phyloP scores from a whole-genome alignment of 2,888 invertebrate species.

The Myathropa florea region DNA sequence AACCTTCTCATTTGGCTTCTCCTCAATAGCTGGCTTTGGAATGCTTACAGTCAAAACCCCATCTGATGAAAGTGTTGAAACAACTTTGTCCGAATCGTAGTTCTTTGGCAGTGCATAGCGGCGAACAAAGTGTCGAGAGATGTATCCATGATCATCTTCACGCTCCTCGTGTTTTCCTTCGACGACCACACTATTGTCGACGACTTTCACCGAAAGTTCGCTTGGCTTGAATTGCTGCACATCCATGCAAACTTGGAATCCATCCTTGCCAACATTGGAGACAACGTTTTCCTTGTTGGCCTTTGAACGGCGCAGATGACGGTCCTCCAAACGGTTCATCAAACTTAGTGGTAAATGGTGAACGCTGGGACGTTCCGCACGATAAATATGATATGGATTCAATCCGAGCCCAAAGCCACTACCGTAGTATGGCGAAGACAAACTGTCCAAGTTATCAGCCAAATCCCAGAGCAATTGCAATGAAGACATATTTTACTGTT shows the following conservation, averaged over 20 bases:
- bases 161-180: slow-evolving; percentile 88
- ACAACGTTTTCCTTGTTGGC: slow-evolving; percentile 70
- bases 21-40: slow-evolving; percentile 80
- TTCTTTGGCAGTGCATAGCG: slow-evolving; percentile 85
- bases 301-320: slow-evolving; percentile 73
- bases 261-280: slow-evolving; percentile 82
- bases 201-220: slow-evolving; percentile 86
- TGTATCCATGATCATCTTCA: slow-evolving; percentile 87
- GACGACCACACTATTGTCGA: slow-evolving; percentile 83
- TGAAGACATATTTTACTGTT: slow-evolving; percentile 74
- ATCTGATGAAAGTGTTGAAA: slow-evolving; percentile 89
- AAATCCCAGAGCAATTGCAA: slow-evolving; percentile 77
- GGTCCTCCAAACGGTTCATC: slow-evolving; percentile 76
- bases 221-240: slow-evolving; percentile 87
- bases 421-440: slow-evolving; percentile 75
- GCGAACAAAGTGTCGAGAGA: slow-evolving; percentile 90
- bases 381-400: slow-evolving; percentile 77
- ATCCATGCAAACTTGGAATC: slow-evolving; percentile 86
- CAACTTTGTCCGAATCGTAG: slow-evolving; percentile 86
- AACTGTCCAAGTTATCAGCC: slow-evolving; percentile 74
- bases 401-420: slow-evolving; percentile 74
- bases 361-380: slow-evolving; percentile 73
- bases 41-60: slow-evolving; percentile 89
- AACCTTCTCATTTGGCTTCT: slow-evolving; percentile 79
- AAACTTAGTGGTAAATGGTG: slow-evolving; percentile 73